These are phyloP conservation scores for Danio albolineatus DNA, from an alignment of 2,797 vertebrate genomes.

Conservation along the genomic window DNA sequence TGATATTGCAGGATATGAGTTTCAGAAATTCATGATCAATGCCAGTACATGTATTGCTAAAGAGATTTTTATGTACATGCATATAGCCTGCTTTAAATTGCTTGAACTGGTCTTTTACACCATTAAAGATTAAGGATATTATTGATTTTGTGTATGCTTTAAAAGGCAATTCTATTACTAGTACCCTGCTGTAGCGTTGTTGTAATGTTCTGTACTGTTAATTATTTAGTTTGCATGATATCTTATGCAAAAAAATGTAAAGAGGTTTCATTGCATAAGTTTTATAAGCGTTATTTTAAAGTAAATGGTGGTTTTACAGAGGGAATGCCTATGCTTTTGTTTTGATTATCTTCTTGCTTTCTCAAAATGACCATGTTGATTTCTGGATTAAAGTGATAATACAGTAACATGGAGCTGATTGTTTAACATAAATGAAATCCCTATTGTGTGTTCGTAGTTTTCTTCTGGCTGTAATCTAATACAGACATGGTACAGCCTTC, in stretches of 20 bases:
- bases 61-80: background rate
- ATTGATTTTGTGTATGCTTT: too few relatives aligned
- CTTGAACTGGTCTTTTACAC: background rate
- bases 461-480: background rate
- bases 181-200: too few relatives aligned
- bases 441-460: background rate
- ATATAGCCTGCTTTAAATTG: background rate
- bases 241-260: too few relatives aligned
- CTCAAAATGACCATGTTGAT: background rate
- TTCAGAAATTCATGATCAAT: background rate
- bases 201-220: too few relatives aligned
- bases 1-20: background rate
- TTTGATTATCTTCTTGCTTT: too few relatives aligned
- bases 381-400: background rate
- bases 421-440: background rate
- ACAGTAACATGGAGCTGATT: background rate
- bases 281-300: too few relatives aligned
- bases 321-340: too few relatives aligned
- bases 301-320: too few relatives aligned
- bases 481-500: background rate
- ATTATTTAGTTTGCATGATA: too few relatives aligned
- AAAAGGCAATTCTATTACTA: too few relatives aligned
- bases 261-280: too few relatives aligned
- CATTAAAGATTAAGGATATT: too few relatives aligned
- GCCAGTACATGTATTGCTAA: background rate